phyloP scores from a whole-genome alignment of 2,797 vertebrate genomes.

The Limnodromus scolopaceus region DNA sequence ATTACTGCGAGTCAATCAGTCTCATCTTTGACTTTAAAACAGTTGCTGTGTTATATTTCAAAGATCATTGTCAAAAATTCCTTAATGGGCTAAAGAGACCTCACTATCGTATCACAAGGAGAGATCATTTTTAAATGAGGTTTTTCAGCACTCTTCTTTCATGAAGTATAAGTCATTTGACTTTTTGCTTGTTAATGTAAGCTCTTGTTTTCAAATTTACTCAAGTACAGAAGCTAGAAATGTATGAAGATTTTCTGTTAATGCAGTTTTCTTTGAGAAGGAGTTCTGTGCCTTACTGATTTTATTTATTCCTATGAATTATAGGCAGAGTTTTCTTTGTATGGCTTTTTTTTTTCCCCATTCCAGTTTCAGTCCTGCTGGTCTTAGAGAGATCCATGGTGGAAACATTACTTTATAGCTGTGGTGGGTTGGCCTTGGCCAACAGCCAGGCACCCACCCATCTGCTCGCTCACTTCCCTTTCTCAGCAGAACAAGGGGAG shows the following conservation, averaged over 20 bases:
- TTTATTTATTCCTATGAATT: background rate
- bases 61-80: background rate
- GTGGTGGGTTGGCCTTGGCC: background rate
- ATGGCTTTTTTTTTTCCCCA: background rate
- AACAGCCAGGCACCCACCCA: background rate
- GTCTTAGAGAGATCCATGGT: background rate
- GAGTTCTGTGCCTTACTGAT: background rate
- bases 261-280: background rate
- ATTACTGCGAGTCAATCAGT: background rate
- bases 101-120: background rate
- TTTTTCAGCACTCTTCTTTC: background rate
- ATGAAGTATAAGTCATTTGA: background rate
- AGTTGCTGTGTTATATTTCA: background rate
- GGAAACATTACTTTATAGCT: background rate
- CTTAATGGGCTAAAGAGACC: background rate
- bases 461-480: background rate
- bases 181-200: background rate
- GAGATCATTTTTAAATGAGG: background rate
- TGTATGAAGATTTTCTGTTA: background rate
- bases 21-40: background rate
- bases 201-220: background rate
- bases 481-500: background rate
- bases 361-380: background rate
- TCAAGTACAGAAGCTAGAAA: background rate
- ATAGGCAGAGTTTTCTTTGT: background rate